phyloP scores from a whole-genome alignment of 2,888 invertebrate species.

The Apoda limacodes region DNA sequence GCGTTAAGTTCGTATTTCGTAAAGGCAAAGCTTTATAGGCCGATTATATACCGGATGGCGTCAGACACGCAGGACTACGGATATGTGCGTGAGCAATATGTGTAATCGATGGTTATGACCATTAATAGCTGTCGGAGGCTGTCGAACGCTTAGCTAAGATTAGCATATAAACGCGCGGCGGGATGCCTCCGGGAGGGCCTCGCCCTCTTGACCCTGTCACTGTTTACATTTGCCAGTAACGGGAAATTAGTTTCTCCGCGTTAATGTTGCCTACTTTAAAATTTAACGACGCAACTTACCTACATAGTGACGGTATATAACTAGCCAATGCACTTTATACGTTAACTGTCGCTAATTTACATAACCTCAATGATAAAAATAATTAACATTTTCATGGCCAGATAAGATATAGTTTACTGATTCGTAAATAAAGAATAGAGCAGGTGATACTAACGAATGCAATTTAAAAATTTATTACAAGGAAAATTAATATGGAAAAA shows the following conservation, averaged over 20 bases:
- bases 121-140: slow-evolving; percentile 59
- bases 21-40: slow-evolving; percentile 50
- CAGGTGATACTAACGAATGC: too few species aligned
- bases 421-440: too few species aligned
- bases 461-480: too few species aligned
- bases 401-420: too few species aligned
- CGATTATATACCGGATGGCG: slow-evolving; percentile 25
- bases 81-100: slow-evolving; percentile 43
- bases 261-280: not conserved
- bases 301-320: too few species aligned
- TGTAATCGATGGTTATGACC: slow-evolving; percentile 52
- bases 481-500: too few species aligned
- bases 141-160: slow-evolving; percentile 54
- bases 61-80: slow-evolving; percentile 36
- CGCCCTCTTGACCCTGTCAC: slow-evolving; percentile 64
- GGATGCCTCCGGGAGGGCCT: slow-evolving; percentile 51
- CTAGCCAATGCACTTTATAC: too few species aligned
- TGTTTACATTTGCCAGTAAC: slow-evolving; percentile 56
- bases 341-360: too few species aligned
- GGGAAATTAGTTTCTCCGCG: slow-evolving; percentile 52
- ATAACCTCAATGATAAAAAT: too few species aligned
- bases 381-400: too few species aligned
- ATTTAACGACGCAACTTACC: too few species aligned
- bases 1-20: slow-evolving; percentile 50
- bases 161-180: slow-evolving; percentile 62